Conservation (phyloP, 2,888 invertebrate species). For the Stegophylla sp. region DNA sequence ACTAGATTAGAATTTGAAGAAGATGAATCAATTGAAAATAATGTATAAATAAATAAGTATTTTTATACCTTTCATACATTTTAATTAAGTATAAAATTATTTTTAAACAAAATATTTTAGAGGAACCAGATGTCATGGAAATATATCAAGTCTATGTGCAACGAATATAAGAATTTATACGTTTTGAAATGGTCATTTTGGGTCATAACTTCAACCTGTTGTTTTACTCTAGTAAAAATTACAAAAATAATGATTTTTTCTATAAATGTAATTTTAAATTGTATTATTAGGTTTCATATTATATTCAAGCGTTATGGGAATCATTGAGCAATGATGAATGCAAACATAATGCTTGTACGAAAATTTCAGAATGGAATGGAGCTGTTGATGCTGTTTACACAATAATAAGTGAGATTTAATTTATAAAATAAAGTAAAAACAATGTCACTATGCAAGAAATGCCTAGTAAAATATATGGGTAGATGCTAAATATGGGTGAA, state of each 20-base stretch:
- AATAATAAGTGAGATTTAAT: constrained; percentile 21
- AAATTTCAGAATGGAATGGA: constrained; percentile 50
- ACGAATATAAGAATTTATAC: constrained; percentile 35
- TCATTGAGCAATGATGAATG: constrained; percentile 36
- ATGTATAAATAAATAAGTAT: constrained; percentile 11
- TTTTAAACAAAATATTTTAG: constrained; percentile 11
- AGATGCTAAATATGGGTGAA: too few species aligned
- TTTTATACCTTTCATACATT: neutral
- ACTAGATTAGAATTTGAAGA: neutral
- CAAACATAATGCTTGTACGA: constrained; percentile 10
- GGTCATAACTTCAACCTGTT: constrained; percentile 45
- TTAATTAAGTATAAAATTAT: constrained; percentile 1
- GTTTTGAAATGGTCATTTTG: constrained; percentile 57
- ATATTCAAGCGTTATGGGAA: constrained; percentile 55
- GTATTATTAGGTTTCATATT: constrained; percentile 25
- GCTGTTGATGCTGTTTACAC: constrained; percentile 50
- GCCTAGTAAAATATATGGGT: too few species aligned
- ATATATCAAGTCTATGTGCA: constrained; percentile 24
- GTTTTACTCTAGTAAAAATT: constrained; percentile 42
- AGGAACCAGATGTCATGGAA: constrained; percentile 20
- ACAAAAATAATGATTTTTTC: neutral
- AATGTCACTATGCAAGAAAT: too few species aligned
- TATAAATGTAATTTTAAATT: neutral
- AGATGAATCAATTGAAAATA: neutral
- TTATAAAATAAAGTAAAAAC: neutral